Conservation (phyloP, 2,888 invertebrate genomes). For the Papilio demoleus region DNA sequence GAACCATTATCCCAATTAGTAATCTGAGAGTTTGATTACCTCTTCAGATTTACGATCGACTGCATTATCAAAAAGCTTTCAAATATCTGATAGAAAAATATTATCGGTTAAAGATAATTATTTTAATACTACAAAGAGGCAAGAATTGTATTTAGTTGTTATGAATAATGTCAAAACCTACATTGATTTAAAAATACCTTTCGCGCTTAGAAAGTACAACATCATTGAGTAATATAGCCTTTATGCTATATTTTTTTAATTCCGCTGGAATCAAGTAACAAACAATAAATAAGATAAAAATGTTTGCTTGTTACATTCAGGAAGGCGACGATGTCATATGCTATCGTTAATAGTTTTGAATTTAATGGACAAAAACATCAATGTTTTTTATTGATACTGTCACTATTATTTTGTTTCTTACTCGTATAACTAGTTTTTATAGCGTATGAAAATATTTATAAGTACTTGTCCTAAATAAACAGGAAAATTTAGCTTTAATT, state of each 20-base stretch:
- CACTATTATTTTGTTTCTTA: not conserved
- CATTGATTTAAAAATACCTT: no score
- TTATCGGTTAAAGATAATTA: not conserved
- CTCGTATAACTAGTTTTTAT: not conserved
- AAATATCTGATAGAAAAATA: not conserved
- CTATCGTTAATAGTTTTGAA: not conserved
- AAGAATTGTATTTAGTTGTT: no score
- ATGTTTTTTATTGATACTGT: not conserved
- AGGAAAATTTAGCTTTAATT: not conserved
- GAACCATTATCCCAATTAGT: constrained; percentile 40
- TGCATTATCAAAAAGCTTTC: constrained; percentile 29
- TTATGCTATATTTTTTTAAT: no score
- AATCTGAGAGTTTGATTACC: constrained; percentile 39
- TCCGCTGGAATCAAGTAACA: no score
- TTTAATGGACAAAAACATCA: not conserved
- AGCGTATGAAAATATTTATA: not conserved
- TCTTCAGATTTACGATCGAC: constrained; percentile 38
- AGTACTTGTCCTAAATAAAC: not conserved
- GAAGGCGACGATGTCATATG: no score
- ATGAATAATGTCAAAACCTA: no score
- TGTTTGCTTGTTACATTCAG: no score
- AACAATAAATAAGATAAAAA: no score
- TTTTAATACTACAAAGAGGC: not conserved
- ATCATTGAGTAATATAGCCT: no score
- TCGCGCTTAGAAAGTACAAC: no score